Percentiles rank a stretch among this genome's conserved stretches.
phyloP scores from a whole-genome alignment of 2,113 vertebrate species.

The Myotis lucifugus region DNA sequence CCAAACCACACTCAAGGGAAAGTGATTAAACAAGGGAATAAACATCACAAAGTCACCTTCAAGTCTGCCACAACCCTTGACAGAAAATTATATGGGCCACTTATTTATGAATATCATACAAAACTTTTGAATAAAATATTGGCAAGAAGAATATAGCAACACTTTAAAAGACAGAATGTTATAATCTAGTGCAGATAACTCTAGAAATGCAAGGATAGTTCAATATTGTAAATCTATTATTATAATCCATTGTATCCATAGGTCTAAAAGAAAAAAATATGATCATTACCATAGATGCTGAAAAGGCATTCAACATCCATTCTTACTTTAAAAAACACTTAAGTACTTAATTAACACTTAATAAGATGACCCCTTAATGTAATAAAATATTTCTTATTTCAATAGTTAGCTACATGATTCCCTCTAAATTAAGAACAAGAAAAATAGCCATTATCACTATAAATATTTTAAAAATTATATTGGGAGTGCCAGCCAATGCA shows the following conservation, averaged over 20 bases:
- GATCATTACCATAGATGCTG: background rate
- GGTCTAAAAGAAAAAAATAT: background rate
- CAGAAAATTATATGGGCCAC: background rate
- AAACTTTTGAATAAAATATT: background rate
- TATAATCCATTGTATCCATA: background rate
- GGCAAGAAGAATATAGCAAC: background rate
- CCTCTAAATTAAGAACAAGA: background rate
- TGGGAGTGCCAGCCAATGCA: background rate
- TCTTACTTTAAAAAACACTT: background rate
- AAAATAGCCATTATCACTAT: background rate
- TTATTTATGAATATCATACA: background rate
- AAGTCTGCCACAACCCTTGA: background rate
- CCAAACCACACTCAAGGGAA: background rate
- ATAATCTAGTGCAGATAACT: background rate
- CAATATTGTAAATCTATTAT: background rate
- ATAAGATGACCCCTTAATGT: background rate
- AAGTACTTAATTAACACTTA: background rate
- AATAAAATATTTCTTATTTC: constrained; percentile 2
- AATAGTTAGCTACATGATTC: background rate
- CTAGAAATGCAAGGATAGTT: constrained; percentile 38
- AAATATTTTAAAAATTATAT: background rate
- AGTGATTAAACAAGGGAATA: background rate
- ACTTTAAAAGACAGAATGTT: background rate
- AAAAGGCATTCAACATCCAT: background rate
- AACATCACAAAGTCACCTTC: background rate